phyloP scores from a whole-genome alignment of 1,140 invertebrate species.

The Aphaenogaster floridana region DNA sequence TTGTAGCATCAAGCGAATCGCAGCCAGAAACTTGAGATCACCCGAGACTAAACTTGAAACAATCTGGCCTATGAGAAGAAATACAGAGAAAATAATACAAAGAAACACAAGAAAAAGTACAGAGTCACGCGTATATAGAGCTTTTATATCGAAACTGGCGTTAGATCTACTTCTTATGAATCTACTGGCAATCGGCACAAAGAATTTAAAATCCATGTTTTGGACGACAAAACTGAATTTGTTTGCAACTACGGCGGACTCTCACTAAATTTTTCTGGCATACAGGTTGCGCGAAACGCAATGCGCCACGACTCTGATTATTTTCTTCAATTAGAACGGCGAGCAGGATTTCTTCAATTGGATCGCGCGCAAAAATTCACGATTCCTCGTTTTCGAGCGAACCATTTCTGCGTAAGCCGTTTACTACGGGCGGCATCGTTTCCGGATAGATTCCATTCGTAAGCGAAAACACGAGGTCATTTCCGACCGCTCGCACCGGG shows the following conservation, averaged over 20 bases:
- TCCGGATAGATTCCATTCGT: neutral
- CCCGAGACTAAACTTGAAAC: no score
- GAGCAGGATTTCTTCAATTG: no score
- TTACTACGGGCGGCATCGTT: neutral
- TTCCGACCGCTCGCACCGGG: neutral
- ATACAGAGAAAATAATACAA: no score
- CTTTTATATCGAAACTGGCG: neutral
- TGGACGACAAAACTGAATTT: neutral
- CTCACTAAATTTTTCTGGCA: no score
- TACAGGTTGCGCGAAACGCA: no score
- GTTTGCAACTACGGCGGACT: no score
- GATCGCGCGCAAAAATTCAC: neutral
- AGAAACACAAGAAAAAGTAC: no score
- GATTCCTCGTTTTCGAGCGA: neutral
- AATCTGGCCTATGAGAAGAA: no score
- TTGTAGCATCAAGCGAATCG: no score
- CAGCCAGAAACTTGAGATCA: no score
- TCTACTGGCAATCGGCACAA: neutral
- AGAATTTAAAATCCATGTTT: neutral
- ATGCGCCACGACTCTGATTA: neutral
- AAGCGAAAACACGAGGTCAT: conserved; percentile 2
- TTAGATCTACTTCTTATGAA: neutral
- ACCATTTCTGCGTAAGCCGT: neutral
- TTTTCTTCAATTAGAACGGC: neutral
- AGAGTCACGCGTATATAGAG: no score